Evolutionary conservation across 1,140 invertebrate genomes (phyloP).

Genomic region (Microplitis demolitor): DNA sequence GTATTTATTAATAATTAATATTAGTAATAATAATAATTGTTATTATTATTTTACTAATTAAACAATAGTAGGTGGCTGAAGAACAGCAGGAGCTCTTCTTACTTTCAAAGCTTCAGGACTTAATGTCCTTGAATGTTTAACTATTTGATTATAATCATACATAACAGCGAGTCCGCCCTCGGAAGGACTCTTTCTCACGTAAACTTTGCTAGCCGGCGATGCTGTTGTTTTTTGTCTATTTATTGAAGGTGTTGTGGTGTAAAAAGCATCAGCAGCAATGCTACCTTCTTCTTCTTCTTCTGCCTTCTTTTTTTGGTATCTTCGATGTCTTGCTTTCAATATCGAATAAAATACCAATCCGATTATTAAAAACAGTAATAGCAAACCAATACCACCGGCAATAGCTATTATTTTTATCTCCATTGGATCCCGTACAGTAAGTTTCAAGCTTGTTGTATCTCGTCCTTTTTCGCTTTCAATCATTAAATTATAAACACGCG

Average conservation of each 20-base stretch:
- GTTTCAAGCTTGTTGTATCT: slow-evolving; percentile 52
- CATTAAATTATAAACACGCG: slow-evolving; percentile 52
- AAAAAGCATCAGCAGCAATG: slow-evolving; percentile 56
- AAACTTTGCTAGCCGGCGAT: slow-evolving; percentile 33
- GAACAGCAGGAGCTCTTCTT: slow-evolving; percentile 54
- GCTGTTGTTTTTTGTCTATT: slow-evolving; percentile 40
- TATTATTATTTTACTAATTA: slow-evolving; percentile 31
- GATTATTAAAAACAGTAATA: slow-evolving; percentile 50
- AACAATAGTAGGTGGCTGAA: slow-evolving; percentile 58
- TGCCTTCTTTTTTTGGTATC: slow-evolving; percentile 48
- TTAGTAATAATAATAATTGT: no score
- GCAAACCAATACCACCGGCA: slow-evolving; percentile 47
- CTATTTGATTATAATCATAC: slow-evolving; percentile 58
- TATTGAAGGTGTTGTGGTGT: slow-evolving; percentile 30
- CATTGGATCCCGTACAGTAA: slow-evolving; percentile 52
- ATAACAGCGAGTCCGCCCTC: slow-evolving; percentile 51
- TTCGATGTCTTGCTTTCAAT: slow-evolving; percentile 44
- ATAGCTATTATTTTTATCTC: slow-evolving; percentile 54
- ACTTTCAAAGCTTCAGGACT: slow-evolving; percentile 60
- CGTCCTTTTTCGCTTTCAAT: slow-evolving; percentile 56
- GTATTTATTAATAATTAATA: no score
- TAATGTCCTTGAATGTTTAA: slow-evolving; percentile 51
- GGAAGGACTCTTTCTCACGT: slow-evolving; percentile 41
- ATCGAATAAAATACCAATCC: slow-evolving; percentile 45
- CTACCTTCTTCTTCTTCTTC: slow-evolving; percentile 53